phyloP scores from a whole-genome alignment of 2,113 vertebrate genomes.

The Podilymbus podiceps region DNA sequence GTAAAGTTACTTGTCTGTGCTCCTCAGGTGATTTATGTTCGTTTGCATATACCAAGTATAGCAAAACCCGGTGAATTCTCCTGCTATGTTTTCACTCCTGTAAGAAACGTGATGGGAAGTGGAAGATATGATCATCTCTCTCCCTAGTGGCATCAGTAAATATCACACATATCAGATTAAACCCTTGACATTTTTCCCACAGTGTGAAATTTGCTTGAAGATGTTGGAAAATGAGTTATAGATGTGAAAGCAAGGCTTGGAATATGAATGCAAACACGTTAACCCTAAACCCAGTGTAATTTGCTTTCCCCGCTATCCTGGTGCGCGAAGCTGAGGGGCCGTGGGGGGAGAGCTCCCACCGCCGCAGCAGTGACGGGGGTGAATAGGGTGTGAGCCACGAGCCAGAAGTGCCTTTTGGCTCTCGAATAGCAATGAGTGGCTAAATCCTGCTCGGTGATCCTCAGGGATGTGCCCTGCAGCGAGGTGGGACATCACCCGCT shows the following conservation, averaged over 20 bases:
- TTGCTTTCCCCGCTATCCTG: not conserved
- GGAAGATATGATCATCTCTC: constrained; percentile 19
- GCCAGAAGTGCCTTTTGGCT: not conserved
- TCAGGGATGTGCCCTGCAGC: not conserved
- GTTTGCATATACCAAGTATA: constrained; percentile 1
- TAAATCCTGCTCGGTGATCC: not conserved
- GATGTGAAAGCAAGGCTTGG: constrained; percentile 41
- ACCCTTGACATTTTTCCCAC: constrained; percentile 59
- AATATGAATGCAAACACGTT: constrained; percentile 20
- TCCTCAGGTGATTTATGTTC: constrained; percentile 9
- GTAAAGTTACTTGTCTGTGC: not conserved
- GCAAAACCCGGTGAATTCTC: not conserved
- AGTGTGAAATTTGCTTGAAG: constrained; percentile 59
- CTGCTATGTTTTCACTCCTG: not conserved
- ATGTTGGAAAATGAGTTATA: constrained; percentile 51
- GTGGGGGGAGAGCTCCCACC: not conserved
- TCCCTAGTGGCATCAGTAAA: constrained; percentile 55
- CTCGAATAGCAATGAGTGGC: not conserved
- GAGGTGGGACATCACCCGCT: not conserved
- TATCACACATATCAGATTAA: constrained; percentile 63
- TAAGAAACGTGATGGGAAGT: constrained; percentile 8
- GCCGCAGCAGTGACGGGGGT: accelerated
- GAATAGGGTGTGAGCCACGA: not conserved
- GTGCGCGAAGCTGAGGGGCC: not conserved
- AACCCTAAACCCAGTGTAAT: not conserved